phyloP scores from a whole-genome alignment of 2,888 invertebrate genomes.

The Acrobasis consociella region DNA sequence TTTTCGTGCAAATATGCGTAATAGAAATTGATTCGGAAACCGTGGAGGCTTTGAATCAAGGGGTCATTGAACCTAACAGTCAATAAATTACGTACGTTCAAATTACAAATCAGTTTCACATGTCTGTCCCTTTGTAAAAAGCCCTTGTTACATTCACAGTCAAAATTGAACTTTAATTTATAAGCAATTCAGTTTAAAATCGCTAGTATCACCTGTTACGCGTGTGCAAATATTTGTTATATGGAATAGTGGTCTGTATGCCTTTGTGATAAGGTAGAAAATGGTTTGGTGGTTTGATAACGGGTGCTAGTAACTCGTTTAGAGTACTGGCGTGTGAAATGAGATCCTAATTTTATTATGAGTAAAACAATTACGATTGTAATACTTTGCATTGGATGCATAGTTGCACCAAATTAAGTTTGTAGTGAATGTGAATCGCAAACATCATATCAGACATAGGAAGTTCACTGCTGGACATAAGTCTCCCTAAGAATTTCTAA shows the following conservation, averaged over 20 bases:
- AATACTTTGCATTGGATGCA: constrained; percentile 3
- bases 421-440: no score
- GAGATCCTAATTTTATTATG: constrained; percentile 30
- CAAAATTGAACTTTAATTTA: not conserved
- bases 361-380: constrained; percentile 27
- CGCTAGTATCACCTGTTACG: not conserved
- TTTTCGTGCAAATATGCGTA: not conserved
- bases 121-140: constrained; percentile 21
- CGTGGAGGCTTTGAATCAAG: constrained; percentile 14
- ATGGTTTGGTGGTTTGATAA: not conserved
- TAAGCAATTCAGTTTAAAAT: not conserved
- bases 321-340: constrained; percentile 26
- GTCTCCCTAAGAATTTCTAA: no score
- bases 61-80: constrained; percentile 18
- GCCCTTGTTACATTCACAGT: not conserved
- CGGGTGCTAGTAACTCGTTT: constrained; percentile 14
- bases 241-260: not conserved
- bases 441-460: no score
- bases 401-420: not conserved
- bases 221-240: not conserved
- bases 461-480: no score
- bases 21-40: constrained; percentile 7
- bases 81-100: constrained; percentile 18
- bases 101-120: constrained; percentile 23
- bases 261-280: not conserved